Percentiles rank a stretch among this genome's conserved stretches.
Evolutionary conservation across 37 sponge, comb jelly and placozoan species (phyloP).

Genomic region (Cladorhizidae sp.): DNA sequence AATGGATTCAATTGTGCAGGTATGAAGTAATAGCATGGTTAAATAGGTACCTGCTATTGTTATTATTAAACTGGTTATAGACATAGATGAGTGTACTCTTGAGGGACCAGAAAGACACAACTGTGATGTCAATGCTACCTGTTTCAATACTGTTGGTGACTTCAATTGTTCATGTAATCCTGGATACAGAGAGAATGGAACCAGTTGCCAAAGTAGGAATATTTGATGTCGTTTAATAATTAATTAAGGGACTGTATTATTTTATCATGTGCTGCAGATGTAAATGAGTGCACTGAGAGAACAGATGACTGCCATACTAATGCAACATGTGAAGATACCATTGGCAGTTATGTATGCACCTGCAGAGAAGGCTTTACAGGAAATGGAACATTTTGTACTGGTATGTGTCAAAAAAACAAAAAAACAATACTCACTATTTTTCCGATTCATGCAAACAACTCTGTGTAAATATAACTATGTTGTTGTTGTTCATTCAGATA

Average conservation of each 20-base stretch:
- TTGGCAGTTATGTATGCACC: constrained; percentile 54
- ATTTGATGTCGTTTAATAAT: no score
- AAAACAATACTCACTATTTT: no score
- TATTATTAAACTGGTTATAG: neutral
- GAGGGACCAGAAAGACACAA: constrained; percentile 4
- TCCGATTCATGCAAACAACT: no score
- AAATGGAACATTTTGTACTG: constrained; percentile 32
- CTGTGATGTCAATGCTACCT: constrained; percentile 33
- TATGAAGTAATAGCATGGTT: neutral
- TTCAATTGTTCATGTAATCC: constrained; percentile 28
- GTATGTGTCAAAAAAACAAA: no score
- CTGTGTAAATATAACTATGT: no score
- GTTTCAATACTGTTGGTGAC: constrained; percentile 48
- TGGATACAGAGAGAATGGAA: constrained; percentile 25
- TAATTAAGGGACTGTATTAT: neutral
- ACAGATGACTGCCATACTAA: constrained; percentile 19
- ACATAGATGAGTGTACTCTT: constrained; percentile 23
- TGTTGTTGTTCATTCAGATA: neutral
- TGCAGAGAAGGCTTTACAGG: constrained; percentile 20
- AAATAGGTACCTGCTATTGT: neutral
- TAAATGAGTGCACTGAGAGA: constrained; percentile 32
- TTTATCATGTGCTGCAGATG: constrained; percentile 15
- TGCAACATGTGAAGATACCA: constrained; percentile 43
- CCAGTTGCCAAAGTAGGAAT: constrained; percentile 6
- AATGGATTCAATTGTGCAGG: constrained; percentile 3